These are phyloP conservation scores for Malurus splendens DNA, from an alignment of 2,797 vertebrate species.

Conservation along the genomic window DNA sequence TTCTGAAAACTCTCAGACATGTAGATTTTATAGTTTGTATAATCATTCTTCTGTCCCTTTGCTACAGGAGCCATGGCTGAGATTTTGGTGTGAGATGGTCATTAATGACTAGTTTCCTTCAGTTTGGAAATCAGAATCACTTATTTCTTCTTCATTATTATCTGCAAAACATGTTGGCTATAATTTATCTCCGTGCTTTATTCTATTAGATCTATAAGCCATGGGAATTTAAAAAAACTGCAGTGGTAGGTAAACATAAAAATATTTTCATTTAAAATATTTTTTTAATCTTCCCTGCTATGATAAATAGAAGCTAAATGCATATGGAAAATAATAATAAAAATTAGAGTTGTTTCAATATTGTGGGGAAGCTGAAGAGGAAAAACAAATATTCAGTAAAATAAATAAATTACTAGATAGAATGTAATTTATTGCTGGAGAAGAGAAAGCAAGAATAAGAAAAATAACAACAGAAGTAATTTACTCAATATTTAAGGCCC, in stretches of 20 bases:
- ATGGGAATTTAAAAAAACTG: neutral
- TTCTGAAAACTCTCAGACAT: neutral
- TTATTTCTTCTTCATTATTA: neutral
- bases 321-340: neutral
- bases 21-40: neutral
- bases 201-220: neutral
- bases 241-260: neutral
- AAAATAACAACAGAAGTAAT: neutral
- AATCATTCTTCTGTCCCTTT: neutral
- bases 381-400: neutral
- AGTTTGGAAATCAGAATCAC: neutral
- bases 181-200: neutral
- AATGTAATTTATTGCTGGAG: neutral
- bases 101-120: neutral
- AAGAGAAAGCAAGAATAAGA: neutral
- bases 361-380: neutral
- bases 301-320: neutral
- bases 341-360: neutral
- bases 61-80: neutral
- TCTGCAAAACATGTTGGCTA: neutral
- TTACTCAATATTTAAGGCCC: neutral
- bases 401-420: neutral
- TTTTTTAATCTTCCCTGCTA: neutral
- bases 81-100: neutral
- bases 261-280: neutral